Base-by-base conservation (phyloP, 2,888 invertebrate genomes). In the Parthenolecanium corni region DNA sequence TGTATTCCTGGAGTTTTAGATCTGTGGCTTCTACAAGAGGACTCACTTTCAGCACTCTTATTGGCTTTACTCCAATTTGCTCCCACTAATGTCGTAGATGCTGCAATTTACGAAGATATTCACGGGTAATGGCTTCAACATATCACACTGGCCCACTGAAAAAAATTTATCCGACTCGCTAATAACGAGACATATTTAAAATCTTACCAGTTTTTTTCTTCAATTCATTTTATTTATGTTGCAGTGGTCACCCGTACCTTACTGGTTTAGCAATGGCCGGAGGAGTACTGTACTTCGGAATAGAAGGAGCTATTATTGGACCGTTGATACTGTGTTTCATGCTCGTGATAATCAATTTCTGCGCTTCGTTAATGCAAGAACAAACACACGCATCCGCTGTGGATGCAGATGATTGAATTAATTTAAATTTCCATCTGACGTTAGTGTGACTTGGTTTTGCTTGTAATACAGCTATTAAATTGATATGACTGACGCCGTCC, bases 251-350 rank as follows among this genome's bases (percentile, higher is more conserved):
- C 77, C 96, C 96, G 0, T 97, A 96, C 76, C 81, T 97, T 66
- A 96, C 96, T 9, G 97, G 95, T 38, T 77, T 98, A 62, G 91
- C 97, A 2, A 93, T 98, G 71, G 96, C 95, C 18, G 97, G 97
- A 12, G 98, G 98, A 52, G 90, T 98, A 72, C 94, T 95, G 76
- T 97, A 93, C 80, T 78, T 96, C 68, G 97, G 97, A 0, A 85
- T 93, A 64, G 92, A 96, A 75, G 98, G 98, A 0, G 96, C 96
- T 1, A 90, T 98, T 68, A 85, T 97, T 65, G 98, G 97, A 0
- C 98, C 98, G 0, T 79, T 98, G 31, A 79, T 97, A 54, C 80
- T 98, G 0, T 97, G 97, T 74, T 89, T 89, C 70, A 83, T 97
- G 62, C 87, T 96, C 76, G 96, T 96, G 1, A 87, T 89, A 16